Percentiles rank a stretch among this genome's conserved stretches.
Evolutionary conservation across 2,888 invertebrate genomes (phyloP).

Genomic region (Leptopterna dolabrata): DNA sequence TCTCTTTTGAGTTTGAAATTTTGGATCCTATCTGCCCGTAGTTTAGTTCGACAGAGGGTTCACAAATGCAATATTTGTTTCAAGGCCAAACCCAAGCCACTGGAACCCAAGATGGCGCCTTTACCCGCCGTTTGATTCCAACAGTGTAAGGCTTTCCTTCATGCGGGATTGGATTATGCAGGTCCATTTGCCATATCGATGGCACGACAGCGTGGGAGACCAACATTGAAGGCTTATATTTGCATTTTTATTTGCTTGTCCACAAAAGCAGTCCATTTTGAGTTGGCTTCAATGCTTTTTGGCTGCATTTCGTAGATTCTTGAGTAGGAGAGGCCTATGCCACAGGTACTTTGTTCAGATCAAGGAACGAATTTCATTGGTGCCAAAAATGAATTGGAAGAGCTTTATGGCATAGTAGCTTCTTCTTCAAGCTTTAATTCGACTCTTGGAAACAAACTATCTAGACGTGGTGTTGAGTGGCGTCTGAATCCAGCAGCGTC

Average conservation of each 20-base stretch:
- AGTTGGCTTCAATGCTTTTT: not conserved
- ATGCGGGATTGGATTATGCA: not conserved
- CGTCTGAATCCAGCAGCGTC: too few relatives aligned
- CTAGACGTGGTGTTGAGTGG: not conserved
- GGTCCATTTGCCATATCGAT: not conserved
- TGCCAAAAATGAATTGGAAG: not conserved
- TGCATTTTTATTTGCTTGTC: not conserved
- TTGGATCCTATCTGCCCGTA: too few relatives aligned
- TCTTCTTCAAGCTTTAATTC: not conserved
- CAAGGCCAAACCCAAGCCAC: too few relatives aligned
- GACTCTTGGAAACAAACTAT: not conserved
- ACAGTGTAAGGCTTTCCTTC: not conserved
- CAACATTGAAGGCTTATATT: not conserved
- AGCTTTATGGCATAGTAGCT: not conserved
- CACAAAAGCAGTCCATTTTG: not conserved
- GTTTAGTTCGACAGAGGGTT: too few relatives aligned
- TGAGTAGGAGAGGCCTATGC: not conserved
- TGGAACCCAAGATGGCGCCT: too few relatives aligned
- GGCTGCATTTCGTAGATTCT: not conserved
- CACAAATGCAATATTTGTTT: too few relatives aligned
- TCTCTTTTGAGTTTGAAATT: too few relatives aligned
- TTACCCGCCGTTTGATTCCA: too few relatives aligned
- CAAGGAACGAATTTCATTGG: conserved; percentile 7
- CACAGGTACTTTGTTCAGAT: not conserved
- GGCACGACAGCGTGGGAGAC: not conserved